Evolutionary conservation across 2,797 vertebrate species (phyloP).

Genomic region (Allobates femoralis): DNA sequence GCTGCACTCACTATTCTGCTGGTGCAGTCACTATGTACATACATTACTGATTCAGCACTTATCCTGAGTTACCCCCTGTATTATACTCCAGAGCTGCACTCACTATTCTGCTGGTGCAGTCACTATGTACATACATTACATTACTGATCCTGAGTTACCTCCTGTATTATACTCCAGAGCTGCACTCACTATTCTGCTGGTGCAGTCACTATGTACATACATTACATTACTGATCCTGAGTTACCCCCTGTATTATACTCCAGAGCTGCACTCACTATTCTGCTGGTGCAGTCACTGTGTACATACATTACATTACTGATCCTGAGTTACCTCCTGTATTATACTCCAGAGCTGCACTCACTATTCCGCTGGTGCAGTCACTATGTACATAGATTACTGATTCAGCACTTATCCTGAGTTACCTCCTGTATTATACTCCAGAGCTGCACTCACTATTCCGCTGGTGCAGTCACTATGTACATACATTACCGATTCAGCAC

Average conservation of each 20-base stretch:
- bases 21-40: not conserved
- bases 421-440: no score
- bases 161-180: no score
- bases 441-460: not conserved
- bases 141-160: not conserved
- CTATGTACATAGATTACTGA: not conserved
- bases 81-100: not conserved
- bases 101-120: constrained; percentile 9
- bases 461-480: not conserved
- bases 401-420: not conserved
- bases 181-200: constrained; percentile 3
- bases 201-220: constrained; percentile 1
- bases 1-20: not conserved
- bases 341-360: not conserved
- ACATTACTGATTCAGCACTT: not conserved
- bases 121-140: not conserved
- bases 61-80: not conserved
- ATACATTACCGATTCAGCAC: not conserved
- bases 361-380: constrained; percentile 2
- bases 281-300: not conserved
- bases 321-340: no score
- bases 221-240: not conserved
- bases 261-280: not conserved
- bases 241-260: no score
- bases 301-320: not conserved